Conservation (phyloP, 2,888 invertebrate species). For the Junonia oenone region DNA sequence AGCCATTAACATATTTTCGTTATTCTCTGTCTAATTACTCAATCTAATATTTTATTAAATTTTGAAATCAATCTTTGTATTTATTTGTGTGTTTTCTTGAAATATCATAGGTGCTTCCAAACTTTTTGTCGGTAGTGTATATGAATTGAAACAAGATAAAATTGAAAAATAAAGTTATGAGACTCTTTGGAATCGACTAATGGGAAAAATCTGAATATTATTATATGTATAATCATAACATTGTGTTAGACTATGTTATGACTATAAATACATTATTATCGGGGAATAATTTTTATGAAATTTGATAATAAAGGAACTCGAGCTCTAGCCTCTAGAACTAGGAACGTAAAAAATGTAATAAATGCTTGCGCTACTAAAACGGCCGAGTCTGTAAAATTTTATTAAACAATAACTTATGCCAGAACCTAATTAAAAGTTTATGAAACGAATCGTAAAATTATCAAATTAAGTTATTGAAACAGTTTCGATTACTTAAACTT, state of each 20-base stretch:
- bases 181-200: too few relatives aligned
- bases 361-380: slow-evolving; percentile 16
- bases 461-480: neutral
- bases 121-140: too few relatives aligned
- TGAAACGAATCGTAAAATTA: neutral
- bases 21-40: too few relatives aligned
- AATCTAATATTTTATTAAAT: too few relatives aligned
- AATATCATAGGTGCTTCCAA: too few relatives aligned
- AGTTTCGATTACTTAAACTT: neutral
- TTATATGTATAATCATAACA: too few relatives aligned
- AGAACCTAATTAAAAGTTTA: slow-evolving; percentile 12
- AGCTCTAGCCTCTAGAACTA: slow-evolving; percentile 3
- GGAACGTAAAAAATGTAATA: slow-evolving; percentile 20
- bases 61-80: too few relatives aligned
- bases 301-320: neutral
- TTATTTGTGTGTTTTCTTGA: too few relatives aligned
- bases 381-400: slow-evolving; percentile 15
- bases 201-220: too few relatives aligned
- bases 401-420: slow-evolving; percentile 22
- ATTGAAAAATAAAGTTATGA: too few relatives aligned
- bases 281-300: neutral
- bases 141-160: too few relatives aligned
- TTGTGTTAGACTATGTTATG: neutral
- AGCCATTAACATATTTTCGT: too few relatives aligned
- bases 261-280: neutral